These are phyloP conservation scores for Amblyopsis rosae DNA, from an alignment of 2,113 vertebrate genomes.

Conservation along the genomic window DNA sequence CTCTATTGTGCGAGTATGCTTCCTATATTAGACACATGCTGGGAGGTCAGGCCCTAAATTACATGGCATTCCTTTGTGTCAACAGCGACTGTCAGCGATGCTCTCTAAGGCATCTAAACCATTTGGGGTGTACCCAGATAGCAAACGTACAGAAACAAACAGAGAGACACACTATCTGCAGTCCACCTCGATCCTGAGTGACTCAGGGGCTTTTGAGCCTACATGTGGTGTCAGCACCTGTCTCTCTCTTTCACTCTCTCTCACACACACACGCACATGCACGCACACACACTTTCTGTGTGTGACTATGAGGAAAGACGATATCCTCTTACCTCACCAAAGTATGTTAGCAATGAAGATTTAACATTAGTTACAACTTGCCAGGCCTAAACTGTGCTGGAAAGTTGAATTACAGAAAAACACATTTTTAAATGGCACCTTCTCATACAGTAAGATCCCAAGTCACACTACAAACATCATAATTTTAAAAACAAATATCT, in stretches of 20 bases:
- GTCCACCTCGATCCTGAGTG: conserved; percentile 26
- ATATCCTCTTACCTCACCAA: too few relatives aligned
- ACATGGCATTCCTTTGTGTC: conserved; percentile 52
- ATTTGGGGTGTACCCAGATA: too few relatives aligned
- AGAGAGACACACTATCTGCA: not conserved
- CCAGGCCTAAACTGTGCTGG: too few relatives aligned
- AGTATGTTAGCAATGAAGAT: too few relatives aligned
- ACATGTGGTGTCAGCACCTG: conserved; percentile 33
- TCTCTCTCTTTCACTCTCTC: not conserved
- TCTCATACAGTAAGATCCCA: too few relatives aligned
- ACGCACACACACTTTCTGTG: not conserved
- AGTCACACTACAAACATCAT: too few relatives aligned
- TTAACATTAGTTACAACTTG: too few relatives aligned
- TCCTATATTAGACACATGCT: conserved; percentile 30
- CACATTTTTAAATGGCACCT: too few relatives aligned
- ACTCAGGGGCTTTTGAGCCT: conserved; percentile 55
- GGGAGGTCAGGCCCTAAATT: conserved; percentile 42
- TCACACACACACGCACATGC: not conserved
- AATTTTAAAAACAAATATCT: too few relatives aligned
- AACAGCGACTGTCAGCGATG: conserved; percentile 31
- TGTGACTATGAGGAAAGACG: too few relatives aligned
- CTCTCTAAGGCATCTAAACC: too few relatives aligned
- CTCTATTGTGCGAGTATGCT: conserved; percentile 18
- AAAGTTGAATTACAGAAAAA: too few relatives aligned
- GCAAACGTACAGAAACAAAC: not conserved